phyloP scores from a whole-genome alignment of 2,888 invertebrate species.

The Acheta domesticus region DNA sequence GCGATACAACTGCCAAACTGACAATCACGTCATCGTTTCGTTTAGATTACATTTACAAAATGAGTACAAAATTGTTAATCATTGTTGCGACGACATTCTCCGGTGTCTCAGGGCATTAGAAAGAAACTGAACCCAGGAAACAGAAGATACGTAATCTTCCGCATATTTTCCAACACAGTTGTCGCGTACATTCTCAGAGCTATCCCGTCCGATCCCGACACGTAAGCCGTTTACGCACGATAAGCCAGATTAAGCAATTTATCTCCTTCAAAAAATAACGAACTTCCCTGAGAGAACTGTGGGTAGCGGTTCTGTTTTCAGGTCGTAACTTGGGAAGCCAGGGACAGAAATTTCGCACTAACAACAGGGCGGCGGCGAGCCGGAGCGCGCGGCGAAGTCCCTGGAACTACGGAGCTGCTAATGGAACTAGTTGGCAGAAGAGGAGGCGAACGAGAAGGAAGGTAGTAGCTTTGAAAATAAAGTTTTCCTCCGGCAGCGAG shows the following conservation, averaged over 20 bases:
- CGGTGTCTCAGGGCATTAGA: too few species aligned
- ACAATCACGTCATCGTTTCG: not conserved
- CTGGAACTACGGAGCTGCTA: slow-evolving; percentile 3
- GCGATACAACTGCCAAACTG: not conserved
- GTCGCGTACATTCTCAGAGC: too few species aligned
- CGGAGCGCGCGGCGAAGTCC: not conserved
- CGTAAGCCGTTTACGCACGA: not conserved
- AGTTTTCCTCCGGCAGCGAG: slow-evolving; percentile 22
- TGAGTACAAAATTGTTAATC: too few species aligned
- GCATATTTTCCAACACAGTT: too few species aligned
- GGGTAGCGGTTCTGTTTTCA: not conserved
- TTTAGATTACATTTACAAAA: too few species aligned
- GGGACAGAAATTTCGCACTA: not conserved
- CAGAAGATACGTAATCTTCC: too few species aligned
- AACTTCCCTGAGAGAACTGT: not conserved
- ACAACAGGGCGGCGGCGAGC: not conserved
- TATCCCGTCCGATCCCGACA: too few species aligned
- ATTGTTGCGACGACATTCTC: too few species aligned
- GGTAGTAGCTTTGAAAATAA: slow-evolving; percentile 18
- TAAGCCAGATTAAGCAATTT: slow-evolving; percentile 18
- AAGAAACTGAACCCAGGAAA: too few species aligned
- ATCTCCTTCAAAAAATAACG: slow-evolving; percentile 5
- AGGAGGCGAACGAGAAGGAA: not conserved
- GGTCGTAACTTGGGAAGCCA: not conserved
- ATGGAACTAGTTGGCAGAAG: not conserved